Evolutionary conservation across 2,888 invertebrate species (phyloP).

Genomic region (Blastobasis adustella): DNA sequence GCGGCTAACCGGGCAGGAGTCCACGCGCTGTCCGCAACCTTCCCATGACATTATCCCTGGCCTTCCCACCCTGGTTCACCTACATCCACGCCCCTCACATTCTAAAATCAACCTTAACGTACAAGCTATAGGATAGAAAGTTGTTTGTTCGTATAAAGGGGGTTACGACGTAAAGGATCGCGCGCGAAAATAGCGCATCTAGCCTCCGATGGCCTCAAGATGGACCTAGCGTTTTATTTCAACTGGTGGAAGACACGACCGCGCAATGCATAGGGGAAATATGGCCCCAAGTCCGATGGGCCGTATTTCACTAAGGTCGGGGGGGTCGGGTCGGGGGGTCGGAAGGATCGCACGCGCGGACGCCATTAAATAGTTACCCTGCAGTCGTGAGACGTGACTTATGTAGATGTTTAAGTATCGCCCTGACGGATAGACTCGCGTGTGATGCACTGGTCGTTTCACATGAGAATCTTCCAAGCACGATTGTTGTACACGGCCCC

Average conservation of each 20-base stretch:
- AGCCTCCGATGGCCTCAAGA: slow-evolving; percentile 71
- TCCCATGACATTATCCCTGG: slow-evolving; percentile 71
- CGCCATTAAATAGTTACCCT: slow-evolving; percentile 72
- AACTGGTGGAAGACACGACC: slow-evolving; percentile 72
- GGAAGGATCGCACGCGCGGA: slow-evolving; percentile 60
- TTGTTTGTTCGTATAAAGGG: not conserved
- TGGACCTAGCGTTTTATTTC: slow-evolving; percentile 74
- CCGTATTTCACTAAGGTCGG: slow-evolving; percentile 55
- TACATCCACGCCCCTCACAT: not conserved
- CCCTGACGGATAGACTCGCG: slow-evolving; percentile 70
- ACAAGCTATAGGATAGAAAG: slow-evolving; percentile 8
- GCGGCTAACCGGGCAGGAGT: slow-evolving; percentile 59
- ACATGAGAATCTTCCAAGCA: slow-evolving; percentile 64
- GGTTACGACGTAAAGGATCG: slow-evolving; percentile 25
- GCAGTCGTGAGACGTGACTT: slow-evolving; percentile 70
- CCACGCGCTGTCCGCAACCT: slow-evolving; percentile 70
- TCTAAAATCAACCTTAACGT: slow-evolving; percentile 3
- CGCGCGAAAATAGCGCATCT: slow-evolving; percentile 60
- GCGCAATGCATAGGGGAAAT: slow-evolving; percentile 69
- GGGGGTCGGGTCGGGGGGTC: slow-evolving; percentile 34
- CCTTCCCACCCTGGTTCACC: not conserved
- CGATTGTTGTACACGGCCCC: slow-evolving; percentile 35
- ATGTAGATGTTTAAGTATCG: slow-evolving; percentile 70
- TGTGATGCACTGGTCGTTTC: slow-evolving; percentile 60
- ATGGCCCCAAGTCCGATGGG: slow-evolving; percentile 66